Conservation (phyloP, 1,140 invertebrate species). For the Drosophila bocki region DNA sequence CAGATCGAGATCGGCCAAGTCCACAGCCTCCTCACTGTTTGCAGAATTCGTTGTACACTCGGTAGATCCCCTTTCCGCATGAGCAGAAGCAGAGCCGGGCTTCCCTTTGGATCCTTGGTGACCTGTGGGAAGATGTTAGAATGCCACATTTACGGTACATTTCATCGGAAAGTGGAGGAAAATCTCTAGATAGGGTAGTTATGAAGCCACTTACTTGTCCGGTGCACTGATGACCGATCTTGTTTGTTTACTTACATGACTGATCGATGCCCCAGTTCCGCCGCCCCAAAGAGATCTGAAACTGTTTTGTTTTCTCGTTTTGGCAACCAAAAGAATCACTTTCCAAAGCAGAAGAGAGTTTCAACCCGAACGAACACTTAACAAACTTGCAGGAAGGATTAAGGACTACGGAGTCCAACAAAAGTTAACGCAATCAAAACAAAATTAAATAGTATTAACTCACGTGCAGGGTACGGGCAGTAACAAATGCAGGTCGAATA, state of each 20-base stretch:
- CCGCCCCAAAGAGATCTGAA: constrained; percentile 49
- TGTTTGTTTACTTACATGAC: constrained; percentile 32
- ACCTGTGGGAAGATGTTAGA: constrained; percentile 47
- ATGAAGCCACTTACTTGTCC: constrained; percentile 52
- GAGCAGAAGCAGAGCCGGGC: constrained; percentile 51
- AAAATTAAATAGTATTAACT: constrained; percentile 45
- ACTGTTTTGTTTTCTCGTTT: constrained; percentile 54
- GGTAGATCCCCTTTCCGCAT: constrained; percentile 25
- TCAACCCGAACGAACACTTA: constrained; percentile 40
- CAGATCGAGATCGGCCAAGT: constrained; percentile 88
- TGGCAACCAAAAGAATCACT: constrained; percentile 76
- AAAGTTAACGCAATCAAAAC: constrained; percentile 40
- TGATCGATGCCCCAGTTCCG: constrained; percentile 3
- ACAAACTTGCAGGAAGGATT: constrained; percentile 51
- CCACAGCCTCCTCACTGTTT: constrained; percentile 85
- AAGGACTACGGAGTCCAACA: constrained; percentile 38
- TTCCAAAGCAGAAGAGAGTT: constrained; percentile 22
- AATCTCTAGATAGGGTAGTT: not conserved
- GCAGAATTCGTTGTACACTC: not conserved
- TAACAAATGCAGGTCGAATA: constrained; percentile 18
- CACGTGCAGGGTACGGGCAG: constrained; percentile 51
- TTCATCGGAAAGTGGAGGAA: not conserved
- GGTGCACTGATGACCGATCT: not conserved
- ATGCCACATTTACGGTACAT: not conserved
- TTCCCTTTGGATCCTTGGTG: constrained; percentile 51